Evolutionary conservation across 2,888 invertebrate genomes (phyloP), one percentile per base, ranked within the genome.

Genomic region (Liodrosophila aerea): DNA sequence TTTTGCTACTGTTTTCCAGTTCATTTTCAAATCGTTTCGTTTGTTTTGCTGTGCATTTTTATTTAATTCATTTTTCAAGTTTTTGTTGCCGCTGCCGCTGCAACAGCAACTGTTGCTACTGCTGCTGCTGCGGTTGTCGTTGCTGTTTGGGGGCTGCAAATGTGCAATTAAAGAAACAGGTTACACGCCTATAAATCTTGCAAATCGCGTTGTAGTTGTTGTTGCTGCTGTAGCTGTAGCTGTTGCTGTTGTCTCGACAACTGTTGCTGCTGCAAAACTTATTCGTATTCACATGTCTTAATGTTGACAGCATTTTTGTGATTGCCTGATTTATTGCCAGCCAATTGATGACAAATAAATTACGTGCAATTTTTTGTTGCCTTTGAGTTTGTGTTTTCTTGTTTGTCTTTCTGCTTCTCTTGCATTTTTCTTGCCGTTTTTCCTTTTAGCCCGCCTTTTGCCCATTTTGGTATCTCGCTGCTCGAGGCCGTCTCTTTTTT

Each of bases 141-240:
- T 57, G 76, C 73, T 80, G 76, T 81, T 81, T 76, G 69, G 77
- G 68, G 73, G 83, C 87, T 86, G 87, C 84, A 88, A 87, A 88
- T 88, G 87, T 86, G 88, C 87, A 88, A 88, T 88, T 88, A 88
- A 88, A 88, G 88, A 88, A 88, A 88, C 87, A 88, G 88, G 88
- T 88, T 88, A 87, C 88, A 86, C 85, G 76, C 70, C 83, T 77
- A 82, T 88, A 88, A 88, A 88, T 88, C 84, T 87, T 84, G 69
- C 86, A 76, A 81, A 76, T 33, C 77, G 73, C 73, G 73, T 72
- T 76, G 70, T 73, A 67, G 66, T 74, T 64, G 71, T 46, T 57
- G 73, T 41, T 52, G 59, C 59, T 51, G 71, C 66, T 39, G 53
- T 49, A 47, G 52, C 30, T 41, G 56, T 8, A 7, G 5, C 16